Evolutionary conservation across 2,113 vertebrate species (phyloP).

Genomic region (Castor canadensis): DNA sequence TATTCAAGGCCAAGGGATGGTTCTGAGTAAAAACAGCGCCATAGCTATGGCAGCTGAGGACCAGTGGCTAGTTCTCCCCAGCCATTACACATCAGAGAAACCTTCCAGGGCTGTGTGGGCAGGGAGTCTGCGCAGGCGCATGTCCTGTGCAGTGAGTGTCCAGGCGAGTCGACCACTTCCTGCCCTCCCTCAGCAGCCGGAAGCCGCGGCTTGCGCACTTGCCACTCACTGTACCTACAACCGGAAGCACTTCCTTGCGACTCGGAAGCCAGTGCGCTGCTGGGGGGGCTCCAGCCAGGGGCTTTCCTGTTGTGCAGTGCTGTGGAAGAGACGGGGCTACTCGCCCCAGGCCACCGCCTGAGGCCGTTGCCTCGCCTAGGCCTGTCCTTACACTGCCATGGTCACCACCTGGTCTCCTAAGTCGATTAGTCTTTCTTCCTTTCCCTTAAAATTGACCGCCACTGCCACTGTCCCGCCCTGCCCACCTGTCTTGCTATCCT

Average conservation of each 20-base stretch:
- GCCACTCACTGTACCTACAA: constrained; percentile 88
- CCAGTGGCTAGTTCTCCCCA: no score
- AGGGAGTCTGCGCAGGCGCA: no score
- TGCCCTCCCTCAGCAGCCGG: constrained; percentile 92
- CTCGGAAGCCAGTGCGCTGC: constrained; percentile 89
- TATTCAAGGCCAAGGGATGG: neutral
- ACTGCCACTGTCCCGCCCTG: fast-evolving
- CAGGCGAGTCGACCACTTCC: constrained; percentile 89
- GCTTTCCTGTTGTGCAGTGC: constrained; percentile 85
- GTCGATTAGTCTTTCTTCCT: neutral
- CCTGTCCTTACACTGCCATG: no score
- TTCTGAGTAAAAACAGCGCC: neutral
- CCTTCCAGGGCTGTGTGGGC: no score
- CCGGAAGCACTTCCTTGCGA: constrained; percentile 92
- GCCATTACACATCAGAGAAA: no score
- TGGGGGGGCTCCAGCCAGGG: constrained; percentile 88
- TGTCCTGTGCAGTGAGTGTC: constrained; percentile 92
- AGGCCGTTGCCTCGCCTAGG: no score
- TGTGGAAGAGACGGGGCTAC: no score
- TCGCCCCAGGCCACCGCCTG: constrained; percentile 92
- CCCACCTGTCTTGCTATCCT: neutral
- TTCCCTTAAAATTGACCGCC: neutral
- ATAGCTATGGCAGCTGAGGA: no score
- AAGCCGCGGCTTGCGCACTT: constrained; percentile 87
- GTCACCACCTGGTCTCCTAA: no score